phyloP scores from a whole-genome alignment of 2,113 vertebrate genomes.

The Tachuris rubrigastra region DNA sequence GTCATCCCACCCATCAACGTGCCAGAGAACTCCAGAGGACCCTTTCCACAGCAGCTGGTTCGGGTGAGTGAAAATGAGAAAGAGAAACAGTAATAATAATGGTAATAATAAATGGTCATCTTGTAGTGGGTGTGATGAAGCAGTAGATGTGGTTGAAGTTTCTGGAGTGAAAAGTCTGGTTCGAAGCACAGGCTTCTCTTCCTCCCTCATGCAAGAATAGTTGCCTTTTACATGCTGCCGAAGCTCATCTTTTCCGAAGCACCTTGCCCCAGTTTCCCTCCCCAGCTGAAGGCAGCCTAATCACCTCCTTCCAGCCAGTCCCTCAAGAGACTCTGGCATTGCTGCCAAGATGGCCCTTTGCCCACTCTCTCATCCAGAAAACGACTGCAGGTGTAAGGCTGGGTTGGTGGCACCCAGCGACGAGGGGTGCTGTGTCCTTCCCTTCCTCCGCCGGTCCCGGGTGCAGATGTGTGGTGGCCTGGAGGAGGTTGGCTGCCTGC shows the following conservation, averaged over 20 bases:
- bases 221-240: neutral
- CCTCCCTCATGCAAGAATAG: neutral
- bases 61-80: conserved; percentile 79
- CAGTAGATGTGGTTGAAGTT: neutral
- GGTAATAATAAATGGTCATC: no score
- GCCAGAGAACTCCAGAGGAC: conserved; percentile 92
- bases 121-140: neutral
- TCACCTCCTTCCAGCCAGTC: conserved; percentile 36
- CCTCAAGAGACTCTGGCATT: neutral
- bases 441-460: neutral
- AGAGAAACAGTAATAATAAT: fast-evolving
- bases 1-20: conserved; percentile 98
- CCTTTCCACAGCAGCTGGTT: conserved; percentile 96
- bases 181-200: neutral
- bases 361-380: neutral
- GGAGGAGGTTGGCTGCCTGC: conserved; percentile 9
- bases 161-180: neutral
- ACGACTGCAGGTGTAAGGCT: conserved; percentile 21
- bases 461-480: neutral
- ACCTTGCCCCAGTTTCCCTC: neutral
- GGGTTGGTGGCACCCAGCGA: neutral
- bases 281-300: conserved; percentile 1
- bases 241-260: neutral
- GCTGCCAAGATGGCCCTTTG: conserved; percentile 37
- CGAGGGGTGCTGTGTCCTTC: neutral